These are phyloP conservation scores for Cecidostiba fungosa DNA, from an alignment of 2,888 invertebrate genomes.

Conservation along the genomic window DNA sequence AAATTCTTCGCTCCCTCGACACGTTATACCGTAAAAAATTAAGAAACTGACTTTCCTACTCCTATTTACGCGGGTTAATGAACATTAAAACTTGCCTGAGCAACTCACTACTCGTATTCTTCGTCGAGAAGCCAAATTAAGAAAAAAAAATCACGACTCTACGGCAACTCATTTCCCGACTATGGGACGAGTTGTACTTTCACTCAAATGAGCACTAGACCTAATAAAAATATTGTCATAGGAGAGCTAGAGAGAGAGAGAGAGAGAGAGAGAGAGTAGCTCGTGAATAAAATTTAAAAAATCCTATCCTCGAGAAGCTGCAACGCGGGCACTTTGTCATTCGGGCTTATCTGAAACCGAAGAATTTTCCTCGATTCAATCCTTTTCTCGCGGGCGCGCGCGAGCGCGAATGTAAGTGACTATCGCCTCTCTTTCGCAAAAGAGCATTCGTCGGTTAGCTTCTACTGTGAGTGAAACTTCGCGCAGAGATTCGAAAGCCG, in stretches of 20 bases:
- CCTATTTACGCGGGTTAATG: conserved; percentile 53
- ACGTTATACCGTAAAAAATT: conserved; percentile 49
- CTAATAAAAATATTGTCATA: conserved; percentile 23
- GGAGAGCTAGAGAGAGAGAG: too few relatives aligned
- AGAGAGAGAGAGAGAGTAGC: too few relatives aligned
- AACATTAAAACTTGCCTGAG: conserved; percentile 48
- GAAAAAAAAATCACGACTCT: not conserved
- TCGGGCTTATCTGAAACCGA: not conserved
- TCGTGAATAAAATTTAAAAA: not conserved
- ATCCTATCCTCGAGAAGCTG: not conserved
- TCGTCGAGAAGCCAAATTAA: not conserved
- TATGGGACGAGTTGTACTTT: conserved; percentile 27
- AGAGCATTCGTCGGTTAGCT: conserved; percentile 8
- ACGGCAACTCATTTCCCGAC: not conserved
- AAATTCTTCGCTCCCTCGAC: conserved; percentile 46
- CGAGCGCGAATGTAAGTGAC: conserved; percentile 37
- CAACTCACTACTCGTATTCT: conserved; percentile 27
- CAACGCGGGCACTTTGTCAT: not conserved
- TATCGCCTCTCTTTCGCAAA: conserved; percentile 20
- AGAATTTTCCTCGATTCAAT: conserved; percentile 8
- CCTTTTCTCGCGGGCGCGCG: conserved; percentile 6
- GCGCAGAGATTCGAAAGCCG: conserved; percentile 20
- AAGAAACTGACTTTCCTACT: conserved; percentile 50
- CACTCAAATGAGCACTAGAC: conserved; percentile 16
- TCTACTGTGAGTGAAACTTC: conserved; percentile 23